phyloP scores from a whole-genome alignment of 2,797 vertebrate genomes.

The Zonotrichia albicollis region DNA sequence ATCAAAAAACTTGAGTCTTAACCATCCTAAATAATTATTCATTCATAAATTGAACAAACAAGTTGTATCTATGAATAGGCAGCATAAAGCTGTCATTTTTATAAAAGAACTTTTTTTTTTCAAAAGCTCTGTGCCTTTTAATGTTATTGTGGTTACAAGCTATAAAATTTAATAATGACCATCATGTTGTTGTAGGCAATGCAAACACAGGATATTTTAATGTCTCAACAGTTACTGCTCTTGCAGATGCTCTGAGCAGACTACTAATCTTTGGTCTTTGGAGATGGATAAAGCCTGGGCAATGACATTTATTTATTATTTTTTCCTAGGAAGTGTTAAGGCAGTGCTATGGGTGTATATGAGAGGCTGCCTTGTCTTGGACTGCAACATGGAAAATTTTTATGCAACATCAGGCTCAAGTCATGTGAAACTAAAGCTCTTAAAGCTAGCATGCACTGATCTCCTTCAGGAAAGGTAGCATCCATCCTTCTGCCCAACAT shows the following conservation, averaged over 20 bases:
- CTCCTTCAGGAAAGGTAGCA: neutral
- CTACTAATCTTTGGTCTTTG: neutral
- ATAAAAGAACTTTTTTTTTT: neutral
- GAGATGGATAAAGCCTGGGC: neutral
- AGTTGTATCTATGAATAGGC: neutral
- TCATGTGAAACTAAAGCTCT: slow-evolving; percentile 31
- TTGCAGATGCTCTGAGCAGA: neutral
- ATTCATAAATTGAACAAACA: neutral
- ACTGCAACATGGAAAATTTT: neutral
- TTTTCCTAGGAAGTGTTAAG: neutral
- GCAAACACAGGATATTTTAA: neutral
- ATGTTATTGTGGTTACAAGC: neutral
- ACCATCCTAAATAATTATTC: neutral
- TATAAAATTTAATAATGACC: neutral
- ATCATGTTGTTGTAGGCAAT: neutral
- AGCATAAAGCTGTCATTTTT: slow-evolving; percentile 6
- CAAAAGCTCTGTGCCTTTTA: neutral
- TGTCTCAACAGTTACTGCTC: neutral
- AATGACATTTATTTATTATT: neutral
- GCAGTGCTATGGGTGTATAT: neutral
- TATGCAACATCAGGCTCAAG: slow-evolving; percentile 23
- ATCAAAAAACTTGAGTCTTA: neutral
- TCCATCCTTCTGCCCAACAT: neutral
- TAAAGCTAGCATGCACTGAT: neutral
- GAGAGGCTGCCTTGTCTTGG: neutral